phyloP scores from a whole-genome alignment of 1,140 invertebrate genomes.

The Ceratosolen solmsi region DNA sequence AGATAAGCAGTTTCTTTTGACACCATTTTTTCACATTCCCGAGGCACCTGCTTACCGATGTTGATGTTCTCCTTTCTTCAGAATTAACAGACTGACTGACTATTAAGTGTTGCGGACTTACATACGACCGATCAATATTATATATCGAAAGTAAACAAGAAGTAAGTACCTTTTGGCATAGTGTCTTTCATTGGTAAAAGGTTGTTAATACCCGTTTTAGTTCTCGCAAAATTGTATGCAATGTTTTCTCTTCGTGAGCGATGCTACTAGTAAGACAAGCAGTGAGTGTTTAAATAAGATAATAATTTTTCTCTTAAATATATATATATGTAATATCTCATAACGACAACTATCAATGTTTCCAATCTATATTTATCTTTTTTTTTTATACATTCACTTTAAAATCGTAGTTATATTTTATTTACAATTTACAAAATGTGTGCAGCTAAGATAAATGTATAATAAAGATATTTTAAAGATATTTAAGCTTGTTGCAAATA shows the following conservation, averaged over 20 bases:
- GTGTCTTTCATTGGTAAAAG: slow-evolving; percentile 13
- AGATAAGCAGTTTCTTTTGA: slow-evolving; percentile 51
- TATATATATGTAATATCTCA: background rate
- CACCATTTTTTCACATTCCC: slow-evolving; percentile 50
- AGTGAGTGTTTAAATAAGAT: slow-evolving; percentile 41
- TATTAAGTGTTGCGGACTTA: background rate
- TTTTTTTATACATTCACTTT: background rate
- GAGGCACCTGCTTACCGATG: background rate
- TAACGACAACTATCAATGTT: slow-evolving; percentile 22
- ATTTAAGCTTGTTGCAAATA: too few relatives aligned
- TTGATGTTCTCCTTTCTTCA: slow-evolving; percentile 10
- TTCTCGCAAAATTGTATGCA: slow-evolving; percentile 9
- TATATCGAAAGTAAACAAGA: slow-evolving; percentile 3
- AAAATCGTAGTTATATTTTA: slow-evolving; percentile 12
- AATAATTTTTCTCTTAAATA: slow-evolving; percentile 24
- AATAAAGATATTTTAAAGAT: too few relatives aligned
- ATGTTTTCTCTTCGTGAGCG: background rate
- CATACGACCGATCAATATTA: background rate
- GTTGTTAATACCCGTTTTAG: background rate
- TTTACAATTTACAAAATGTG: slow-evolving; percentile 16
- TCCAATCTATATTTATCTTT: slow-evolving; percentile 37
- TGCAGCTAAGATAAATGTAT: background rate
- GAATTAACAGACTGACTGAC: background rate
- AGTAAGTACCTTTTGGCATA: background rate
- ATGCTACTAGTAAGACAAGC: slow-evolving; percentile 24